A percentile compares a stretch with the other conserved stretches of the same genome.
Evolutionary conservation across 2,888 invertebrate genomes (phyloP).

Genomic region (Arrhopalites spinosus): DNA sequence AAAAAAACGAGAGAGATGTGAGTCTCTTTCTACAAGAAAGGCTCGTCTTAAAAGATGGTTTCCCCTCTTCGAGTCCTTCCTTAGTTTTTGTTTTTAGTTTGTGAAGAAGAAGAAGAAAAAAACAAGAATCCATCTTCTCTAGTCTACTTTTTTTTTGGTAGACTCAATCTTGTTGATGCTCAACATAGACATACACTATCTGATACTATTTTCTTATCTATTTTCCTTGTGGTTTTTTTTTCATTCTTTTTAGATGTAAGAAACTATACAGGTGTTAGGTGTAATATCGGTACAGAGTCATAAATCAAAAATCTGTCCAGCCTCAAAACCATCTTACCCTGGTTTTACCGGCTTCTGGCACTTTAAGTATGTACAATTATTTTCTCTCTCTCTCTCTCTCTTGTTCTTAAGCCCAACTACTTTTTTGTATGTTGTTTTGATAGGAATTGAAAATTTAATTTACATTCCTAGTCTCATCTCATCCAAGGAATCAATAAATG

Average conservation of each 20-base stretch:
- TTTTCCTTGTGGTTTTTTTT: too few species aligned
- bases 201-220: too few species aligned
- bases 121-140: conserved; percentile 8
- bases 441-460: conserved; percentile 9
- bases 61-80: neutral
- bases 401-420: neutral
- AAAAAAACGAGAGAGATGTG: neutral
- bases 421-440: neutral
- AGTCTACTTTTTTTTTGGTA: neutral
- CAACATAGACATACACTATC: too few species aligned
- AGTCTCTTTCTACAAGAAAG: neutral
- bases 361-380: conserved; percentile 5
- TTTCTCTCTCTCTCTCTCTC: neutral
- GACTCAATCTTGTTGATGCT: neutral
- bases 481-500: neutral
- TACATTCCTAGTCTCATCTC: neutral
- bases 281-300: conserved; percentile 28
- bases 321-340: conserved; percentile 20
- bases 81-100: conserved; percentile 25
- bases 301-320: conserved; percentile 34
- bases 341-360: neutral
- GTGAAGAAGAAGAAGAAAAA: neutral
- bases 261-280: conserved; percentile 28
- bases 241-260: neutral
- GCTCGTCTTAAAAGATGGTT: conserved; percentile 16